Evolutionary conservation across 2,888 invertebrate genomes (phyloP), one percentile per base, ranked within the genome.

Genomic region (Glyphotaelius pellucidus): DNA sequence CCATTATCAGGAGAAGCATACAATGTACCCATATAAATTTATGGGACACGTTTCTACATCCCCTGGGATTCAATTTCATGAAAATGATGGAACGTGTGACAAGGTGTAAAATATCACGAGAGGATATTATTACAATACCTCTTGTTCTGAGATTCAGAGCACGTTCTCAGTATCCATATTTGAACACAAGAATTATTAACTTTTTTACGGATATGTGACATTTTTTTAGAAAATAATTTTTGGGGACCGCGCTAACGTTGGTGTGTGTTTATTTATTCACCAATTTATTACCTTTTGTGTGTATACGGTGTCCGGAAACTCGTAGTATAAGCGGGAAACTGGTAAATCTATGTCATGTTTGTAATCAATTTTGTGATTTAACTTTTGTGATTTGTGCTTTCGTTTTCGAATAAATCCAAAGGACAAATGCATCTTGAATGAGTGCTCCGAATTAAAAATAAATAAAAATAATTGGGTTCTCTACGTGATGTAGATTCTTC

Each of bases 21-120:
- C 19, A 52, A 19, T 52, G 52, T 52, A 52, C 19, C 52, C 52
- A 52, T 19, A 19, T 67, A 67, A 67, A 67, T 67, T 7, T 67
- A 67, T 67, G 67, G 67, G 67, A 67, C 67, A 67, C 9, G 67
- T 67, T 25, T n/a, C 67, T n/a, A 25, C 25, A 67, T 25, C 67
- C 67, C 25, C n/a, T 67, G 67, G 25, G 25, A 67, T 67, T 67
- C 67, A 67, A 67, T 67, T 67, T 67, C n/a, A 67, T 25, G 9
- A 67, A 67, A 67, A 67, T 67, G 67, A 67, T 67, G 67, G 67
- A 67, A 67, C 67, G 67, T 67, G 67, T 67, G 67, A 67, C 67
- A 67, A 67, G 67, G 67, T 67, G 67, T 67, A 9, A 67, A 67
- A 67, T 67, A 25, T 67, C 67, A 67, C 25, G 67, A 25, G n/a